Evolutionary conservation across 2,888 invertebrate species (phyloP), one percentile per base, ranked within the genome.

Genomic region (Conus canariensis): DNA sequence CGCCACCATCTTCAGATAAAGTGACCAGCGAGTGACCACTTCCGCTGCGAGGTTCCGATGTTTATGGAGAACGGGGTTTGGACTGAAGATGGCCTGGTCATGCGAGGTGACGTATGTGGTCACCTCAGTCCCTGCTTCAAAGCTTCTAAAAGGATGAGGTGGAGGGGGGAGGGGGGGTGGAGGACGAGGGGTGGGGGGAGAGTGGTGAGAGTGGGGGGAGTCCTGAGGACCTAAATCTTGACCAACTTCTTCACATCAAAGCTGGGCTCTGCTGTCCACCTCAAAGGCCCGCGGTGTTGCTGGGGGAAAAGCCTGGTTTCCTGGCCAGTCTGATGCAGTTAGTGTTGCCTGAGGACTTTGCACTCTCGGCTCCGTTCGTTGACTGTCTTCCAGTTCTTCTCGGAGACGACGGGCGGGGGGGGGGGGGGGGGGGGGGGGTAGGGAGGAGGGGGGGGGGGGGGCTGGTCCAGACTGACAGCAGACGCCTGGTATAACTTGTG

Each of bases 211-310:
- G n/a, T n/a, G 45, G 45, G 45, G 45, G 45, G 9, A 22, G 22
- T 7, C 22, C 12, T 30, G 70, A 12, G 77, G 82, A 9, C 56
- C 25, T 58, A 86, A 64, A 64, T 86, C 86, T 86, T 64, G 86
- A 86, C 86, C 86, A 86, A 86, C 16, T 86, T 67, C 30, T 64
- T 30, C 64, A 86, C 86, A 86, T 86, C 86, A 86, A 86, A 86
- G 86, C 64, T 22, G 30, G 25, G 59, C n/a, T 56, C 19, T 14
- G 67, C 56, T 8, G 82, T 83, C 82, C 82, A 86, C 64, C 30
- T 86, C 86, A 85, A 85, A 56, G 60, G 25, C 14, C 5, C 60
- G 9, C 25, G 59, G 60, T 19, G 60, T 25, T 59, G 85, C 6
- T 8, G 5, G 60, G 60, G 25, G 58, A 8, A 12, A 19, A 0